Evolutionary conservation across 2,797 vertebrate species (phyloP).

Genomic region (Anabacerthia variegaticeps): DNA sequence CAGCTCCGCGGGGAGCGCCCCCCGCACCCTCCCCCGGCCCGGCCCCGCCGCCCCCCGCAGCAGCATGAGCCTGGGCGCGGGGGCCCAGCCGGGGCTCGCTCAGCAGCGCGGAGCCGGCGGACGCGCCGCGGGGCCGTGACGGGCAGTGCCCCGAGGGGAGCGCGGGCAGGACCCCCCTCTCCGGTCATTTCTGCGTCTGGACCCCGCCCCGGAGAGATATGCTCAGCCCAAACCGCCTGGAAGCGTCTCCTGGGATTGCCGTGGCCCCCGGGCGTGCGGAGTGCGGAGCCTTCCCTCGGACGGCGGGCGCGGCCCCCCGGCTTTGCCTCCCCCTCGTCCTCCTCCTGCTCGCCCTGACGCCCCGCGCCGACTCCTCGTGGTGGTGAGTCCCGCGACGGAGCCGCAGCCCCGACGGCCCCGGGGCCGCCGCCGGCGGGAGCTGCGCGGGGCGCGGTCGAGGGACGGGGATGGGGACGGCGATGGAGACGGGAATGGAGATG

Average conservation of each 20-base stretch:
- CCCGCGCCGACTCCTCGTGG: constrained; percentile 91
- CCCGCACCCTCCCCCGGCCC: not conserved
- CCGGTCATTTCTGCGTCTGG: constrained; percentile 21
- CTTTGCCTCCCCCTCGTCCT: constrained; percentile 78
- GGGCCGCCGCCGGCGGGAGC: not conserved
- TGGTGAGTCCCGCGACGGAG: constrained; percentile 82
- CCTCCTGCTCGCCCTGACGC: constrained; percentile 88
- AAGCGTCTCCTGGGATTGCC: constrained; percentile 76
- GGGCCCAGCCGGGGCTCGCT: constrained; percentile 40
- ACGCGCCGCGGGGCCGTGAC: constrained; percentile 17
- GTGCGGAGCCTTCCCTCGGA: constrained; percentile 69
- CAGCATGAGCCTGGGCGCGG: constrained; percentile 24
- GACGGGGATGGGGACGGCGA: too few species aligned
- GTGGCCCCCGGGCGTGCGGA: constrained; percentile 58
- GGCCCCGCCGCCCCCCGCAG: not conserved
- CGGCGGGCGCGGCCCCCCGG: constrained; percentile 67
- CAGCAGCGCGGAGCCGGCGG: constrained; percentile 11
- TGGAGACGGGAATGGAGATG: not conserved
- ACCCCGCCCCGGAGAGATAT: constrained; percentile 75
- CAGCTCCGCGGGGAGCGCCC: not conserved
- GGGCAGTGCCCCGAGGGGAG: constrained; percentile 37
- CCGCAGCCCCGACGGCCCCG: not conserved
- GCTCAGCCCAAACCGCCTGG: constrained; percentile 79
- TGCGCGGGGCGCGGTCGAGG: not conserved
- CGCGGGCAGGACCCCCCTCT: constrained; percentile 31